phyloP scores from a whole-genome alignment of 2,888 invertebrate species.

The Notodonta ziczac region DNA sequence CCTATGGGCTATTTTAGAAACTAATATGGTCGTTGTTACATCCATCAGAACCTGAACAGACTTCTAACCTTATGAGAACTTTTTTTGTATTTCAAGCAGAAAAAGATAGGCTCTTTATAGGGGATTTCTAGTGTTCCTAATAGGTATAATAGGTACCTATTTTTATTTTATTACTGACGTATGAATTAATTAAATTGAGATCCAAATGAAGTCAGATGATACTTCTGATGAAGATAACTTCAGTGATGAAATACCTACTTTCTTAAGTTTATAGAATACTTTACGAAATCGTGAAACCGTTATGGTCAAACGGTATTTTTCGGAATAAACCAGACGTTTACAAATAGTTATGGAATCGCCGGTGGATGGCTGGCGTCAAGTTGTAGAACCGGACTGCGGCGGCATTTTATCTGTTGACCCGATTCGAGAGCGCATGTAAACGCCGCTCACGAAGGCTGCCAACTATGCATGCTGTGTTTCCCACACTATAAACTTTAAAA shows the following conservation, averaged over 20 bases:
- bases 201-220: too few relatives aligned
- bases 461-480: slow-evolving; percentile 27
- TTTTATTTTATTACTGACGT: too few relatives aligned
- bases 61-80: too few relatives aligned
- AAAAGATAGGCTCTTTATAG: too few relatives aligned
- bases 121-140: too few relatives aligned
- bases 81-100: too few relatives aligned
- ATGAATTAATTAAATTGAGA: too few relatives aligned
- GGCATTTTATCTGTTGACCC: slow-evolving; percentile 47
- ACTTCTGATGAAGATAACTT: too few relatives aligned
- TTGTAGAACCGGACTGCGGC: slow-evolving; percentile 38
- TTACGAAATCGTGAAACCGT: slow-evolving; percentile 11
- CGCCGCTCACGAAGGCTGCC: slow-evolving; percentile 10
- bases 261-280: background rate
- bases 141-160: too few relatives aligned
- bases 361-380: slow-evolving; percentile 27
- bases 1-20: slow-evolving; percentile 3
- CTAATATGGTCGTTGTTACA: too few relatives aligned
- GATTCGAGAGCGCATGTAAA: slow-evolving; percentile 37
- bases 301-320: slow-evolving; percentile 34
- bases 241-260: too few relatives aligned
- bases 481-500: background rate
- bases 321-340: slow-evolving; percentile 23
- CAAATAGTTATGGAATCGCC: slow-evolving; percentile 29
- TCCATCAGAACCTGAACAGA: too few relatives aligned